Evolutionary conservation across 2,113 vertebrate species (phyloP).

Genomic region (Ochotona curzoniae): DNA sequence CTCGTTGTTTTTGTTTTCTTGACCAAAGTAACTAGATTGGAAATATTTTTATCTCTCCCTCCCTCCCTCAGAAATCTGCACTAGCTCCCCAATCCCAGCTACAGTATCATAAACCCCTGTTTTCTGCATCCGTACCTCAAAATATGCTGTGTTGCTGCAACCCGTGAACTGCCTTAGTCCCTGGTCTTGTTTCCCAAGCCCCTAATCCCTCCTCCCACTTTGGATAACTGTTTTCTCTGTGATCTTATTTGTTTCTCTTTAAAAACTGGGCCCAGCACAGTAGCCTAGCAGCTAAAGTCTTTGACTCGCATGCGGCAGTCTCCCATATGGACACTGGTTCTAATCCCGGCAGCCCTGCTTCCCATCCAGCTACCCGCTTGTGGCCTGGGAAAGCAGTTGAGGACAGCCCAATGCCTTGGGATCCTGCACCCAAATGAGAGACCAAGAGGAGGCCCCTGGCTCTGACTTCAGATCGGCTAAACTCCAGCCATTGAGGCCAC

Average conservation of each 20-base stretch:
- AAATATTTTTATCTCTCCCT: conserved; percentile 36
- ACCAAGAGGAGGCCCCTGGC: too few relatives aligned
- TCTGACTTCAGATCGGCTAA: too few relatives aligned
- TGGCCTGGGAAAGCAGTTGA: too few relatives aligned
- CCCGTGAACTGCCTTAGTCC: neutral
- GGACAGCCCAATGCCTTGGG: too few relatives aligned
- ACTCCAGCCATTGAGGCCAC: too few relatives aligned
- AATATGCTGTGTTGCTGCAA: neutral
- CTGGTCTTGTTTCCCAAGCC: neutral
- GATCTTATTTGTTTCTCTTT: neutral
- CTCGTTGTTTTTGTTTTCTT: conserved; percentile 65
- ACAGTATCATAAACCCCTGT: neutral
- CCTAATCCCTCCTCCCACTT: neutral
- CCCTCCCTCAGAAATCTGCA: neutral
- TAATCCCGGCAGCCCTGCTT: too few relatives aligned
- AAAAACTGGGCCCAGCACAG: neutral
- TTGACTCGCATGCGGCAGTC: too few relatives aligned
- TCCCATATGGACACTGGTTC: too few relatives aligned
- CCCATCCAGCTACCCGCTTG: too few relatives aligned
- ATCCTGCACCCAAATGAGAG: too few relatives aligned
- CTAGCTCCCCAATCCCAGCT: neutral
- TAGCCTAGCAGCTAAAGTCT: too few relatives aligned
- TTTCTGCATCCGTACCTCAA: neutral
- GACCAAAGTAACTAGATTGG: conserved; percentile 40
- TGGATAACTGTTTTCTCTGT: neutral